These are phyloP conservation scores for Drosophila lacteicornis DNA, from an alignment of 1,140 invertebrate species.

Conservation along the genomic window DNA sequence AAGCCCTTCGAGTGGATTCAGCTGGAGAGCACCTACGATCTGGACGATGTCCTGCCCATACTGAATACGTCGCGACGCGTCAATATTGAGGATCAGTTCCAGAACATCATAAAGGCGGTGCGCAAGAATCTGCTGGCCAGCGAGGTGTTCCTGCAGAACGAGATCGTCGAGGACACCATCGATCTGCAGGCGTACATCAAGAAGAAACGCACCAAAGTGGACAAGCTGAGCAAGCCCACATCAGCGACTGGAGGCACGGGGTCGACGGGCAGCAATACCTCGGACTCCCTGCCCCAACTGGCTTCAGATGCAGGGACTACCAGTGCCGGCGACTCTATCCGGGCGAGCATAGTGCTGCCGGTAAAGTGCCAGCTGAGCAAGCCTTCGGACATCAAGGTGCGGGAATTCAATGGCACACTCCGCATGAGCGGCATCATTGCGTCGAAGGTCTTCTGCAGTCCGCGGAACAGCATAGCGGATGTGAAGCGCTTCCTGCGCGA, in stretches of 20 bases:
- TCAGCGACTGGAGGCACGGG: constrained; percentile 13
- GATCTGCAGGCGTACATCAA: constrained; percentile 73
- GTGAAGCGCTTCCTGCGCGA: constrained; percentile 77
- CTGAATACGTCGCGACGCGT: constrained; percentile 57
- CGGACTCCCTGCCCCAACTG: constrained; percentile 43
- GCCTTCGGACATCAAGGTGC: constrained; percentile 59
- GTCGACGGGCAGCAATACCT: not conserved
- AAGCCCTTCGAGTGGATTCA: constrained; percentile 78
- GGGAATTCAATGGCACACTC: constrained; percentile 71
- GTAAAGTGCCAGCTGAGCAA: constrained; percentile 72
- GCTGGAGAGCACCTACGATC: constrained; percentile 76
- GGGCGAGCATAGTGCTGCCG: constrained; percentile 71
- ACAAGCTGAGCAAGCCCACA: constrained; percentile 43
- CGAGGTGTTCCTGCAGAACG: constrained; percentile 78
- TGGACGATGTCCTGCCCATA: constrained; percentile 79
- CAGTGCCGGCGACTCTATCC: constrained; percentile 38
- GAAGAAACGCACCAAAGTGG: constrained; percentile 55
- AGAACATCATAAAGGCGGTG: constrained; percentile 67
- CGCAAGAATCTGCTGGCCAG: constrained; percentile 69
- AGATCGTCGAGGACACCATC: constrained; percentile 69
- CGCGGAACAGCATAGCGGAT: constrained; percentile 71
- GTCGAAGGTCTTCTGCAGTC: constrained; percentile 72
- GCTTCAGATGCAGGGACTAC: constrained; percentile 7
- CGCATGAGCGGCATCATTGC: constrained; percentile 71
- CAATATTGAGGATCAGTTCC: constrained; percentile 82